A percentile compares a stretch with the other conserved stretches of the same genome.
phyloP scores from a whole-genome alignment of 30 jellyfish, hydroid and myxozoan species.

The Hydractinia symbiolongicarpus region DNA sequence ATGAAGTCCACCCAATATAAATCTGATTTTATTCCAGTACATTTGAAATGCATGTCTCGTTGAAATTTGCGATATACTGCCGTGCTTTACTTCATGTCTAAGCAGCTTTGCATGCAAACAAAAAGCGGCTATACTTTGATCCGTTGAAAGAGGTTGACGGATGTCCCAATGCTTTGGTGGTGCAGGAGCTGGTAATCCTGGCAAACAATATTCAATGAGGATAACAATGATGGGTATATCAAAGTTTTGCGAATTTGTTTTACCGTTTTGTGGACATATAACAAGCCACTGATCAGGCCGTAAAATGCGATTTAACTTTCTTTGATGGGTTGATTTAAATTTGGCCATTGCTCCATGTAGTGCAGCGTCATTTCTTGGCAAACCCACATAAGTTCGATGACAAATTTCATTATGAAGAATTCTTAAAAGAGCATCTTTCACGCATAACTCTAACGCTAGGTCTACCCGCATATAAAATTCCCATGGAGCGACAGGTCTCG shows the following conservation, averaged over 20 bases:
- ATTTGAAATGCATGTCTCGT: background rate
- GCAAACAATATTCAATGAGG: background rate
- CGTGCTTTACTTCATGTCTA: constrained; percentile 9
- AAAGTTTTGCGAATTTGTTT: constrained; percentile 2
- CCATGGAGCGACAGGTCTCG: background rate
- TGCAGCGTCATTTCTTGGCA: background rate
- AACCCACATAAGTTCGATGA: constrained; percentile 1
- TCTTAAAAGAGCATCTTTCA: constrained; percentile 11
- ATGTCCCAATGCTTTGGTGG: constrained; percentile 7
- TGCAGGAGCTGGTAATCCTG: too few species aligned
- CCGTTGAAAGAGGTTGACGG: background rate
- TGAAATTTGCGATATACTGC: background rate
- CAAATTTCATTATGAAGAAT: background rate
- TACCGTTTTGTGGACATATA: constrained; percentile 4
- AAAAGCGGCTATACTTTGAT: constrained; percentile 18
- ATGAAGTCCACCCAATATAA: background rate
- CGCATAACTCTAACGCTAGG: constrained; percentile 19
- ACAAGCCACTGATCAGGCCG: background rate
- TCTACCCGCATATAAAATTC: background rate
- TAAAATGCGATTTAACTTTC: background rate
- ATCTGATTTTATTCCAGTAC: constrained; percentile 8
- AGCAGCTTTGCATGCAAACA: background rate
- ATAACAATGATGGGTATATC: constrained; percentile 4
- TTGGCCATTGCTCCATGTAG: background rate
- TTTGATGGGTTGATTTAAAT: background rate